These are phyloP conservation scores for Cottus gobio DNA, from an alignment of 2,113 vertebrate genomes.

Conservation along the genomic window DNA sequence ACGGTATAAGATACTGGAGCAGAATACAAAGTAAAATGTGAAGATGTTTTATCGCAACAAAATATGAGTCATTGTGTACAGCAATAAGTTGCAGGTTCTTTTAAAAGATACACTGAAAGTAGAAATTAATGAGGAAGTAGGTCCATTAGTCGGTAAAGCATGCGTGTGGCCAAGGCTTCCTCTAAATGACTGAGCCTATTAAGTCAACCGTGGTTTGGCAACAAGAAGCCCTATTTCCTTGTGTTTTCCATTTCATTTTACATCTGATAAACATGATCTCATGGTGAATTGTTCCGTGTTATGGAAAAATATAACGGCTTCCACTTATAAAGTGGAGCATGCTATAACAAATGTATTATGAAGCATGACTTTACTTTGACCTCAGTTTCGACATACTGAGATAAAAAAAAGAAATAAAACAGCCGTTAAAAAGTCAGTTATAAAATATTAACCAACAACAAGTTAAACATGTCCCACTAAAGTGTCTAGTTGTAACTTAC, in stretches of 20 bases:
- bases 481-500: constrained; percentile 79
- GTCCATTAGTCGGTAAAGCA: background rate
- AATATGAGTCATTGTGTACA: background rate
- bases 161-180: constrained; percentile 12
- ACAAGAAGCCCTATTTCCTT: background rate
- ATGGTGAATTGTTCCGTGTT: background rate
- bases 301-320: background rate
- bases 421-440: background rate
- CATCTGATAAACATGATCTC: background rate
- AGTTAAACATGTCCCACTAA: background rate
- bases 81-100: constrained; percentile 14
- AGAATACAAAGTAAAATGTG: background rate
- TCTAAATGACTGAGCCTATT: background rate
- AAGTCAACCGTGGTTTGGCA: background rate
- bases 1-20: background rate
- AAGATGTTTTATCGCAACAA: background rate
- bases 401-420: constrained; percentile 7
- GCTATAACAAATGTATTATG: background rate
- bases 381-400: background rate
- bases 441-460: constrained; percentile 2
- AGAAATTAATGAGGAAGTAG: constrained; percentile 65
- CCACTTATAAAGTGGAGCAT: background rate
- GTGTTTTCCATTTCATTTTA: background rate
- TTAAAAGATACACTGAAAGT: constrained; percentile 16
- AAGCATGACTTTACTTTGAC: background rate